Conservation (phyloP, 2,113 vertebrate species). For the Dasyurus viverrinus region DNA sequence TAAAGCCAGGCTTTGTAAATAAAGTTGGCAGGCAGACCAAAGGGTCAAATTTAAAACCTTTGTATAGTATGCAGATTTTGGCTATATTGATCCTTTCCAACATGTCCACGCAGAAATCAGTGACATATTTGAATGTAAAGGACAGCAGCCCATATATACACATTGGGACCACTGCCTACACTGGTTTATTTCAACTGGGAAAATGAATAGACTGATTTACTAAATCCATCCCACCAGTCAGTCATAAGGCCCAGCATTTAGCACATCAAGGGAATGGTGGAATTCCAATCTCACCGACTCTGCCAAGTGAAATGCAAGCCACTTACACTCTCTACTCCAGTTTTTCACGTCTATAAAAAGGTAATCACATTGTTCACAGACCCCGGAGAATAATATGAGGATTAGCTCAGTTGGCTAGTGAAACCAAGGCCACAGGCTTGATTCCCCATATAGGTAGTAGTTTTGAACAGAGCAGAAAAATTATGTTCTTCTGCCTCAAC, state of each 20-base stretch:
- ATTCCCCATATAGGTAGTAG: not conserved
- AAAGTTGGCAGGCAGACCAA: not conserved
- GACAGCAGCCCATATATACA: not conserved
- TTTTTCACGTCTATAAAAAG: conserved; percentile 29
- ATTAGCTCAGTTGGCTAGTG: not conserved
- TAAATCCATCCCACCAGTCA: not conserved
- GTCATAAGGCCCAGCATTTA: not conserved
- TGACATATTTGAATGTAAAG: not conserved
- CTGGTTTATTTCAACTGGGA: not conserved
- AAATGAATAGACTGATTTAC: conserved; percentile 3
- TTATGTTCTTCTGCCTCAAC: not conserved
- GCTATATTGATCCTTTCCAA: not conserved
- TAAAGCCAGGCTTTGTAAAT: not conserved
- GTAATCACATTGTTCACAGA: not conserved
- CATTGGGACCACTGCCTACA: not conserved
- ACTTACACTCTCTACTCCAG: conserved; percentile 4
- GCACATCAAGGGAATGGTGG: not conserved
- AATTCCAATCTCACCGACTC: not conserved
- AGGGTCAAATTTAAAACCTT: not conserved
- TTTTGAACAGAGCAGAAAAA: not conserved
- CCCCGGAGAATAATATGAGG: not conserved
- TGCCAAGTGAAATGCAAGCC: not conserved
- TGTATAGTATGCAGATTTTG: not conserved
- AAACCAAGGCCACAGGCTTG: not conserved
- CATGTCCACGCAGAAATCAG: not conserved